These are phyloP conservation scores for Lordiphosa andalusiaca DNA, from an alignment of 2,888 invertebrate genomes.

Conservation along the genomic window DNA sequence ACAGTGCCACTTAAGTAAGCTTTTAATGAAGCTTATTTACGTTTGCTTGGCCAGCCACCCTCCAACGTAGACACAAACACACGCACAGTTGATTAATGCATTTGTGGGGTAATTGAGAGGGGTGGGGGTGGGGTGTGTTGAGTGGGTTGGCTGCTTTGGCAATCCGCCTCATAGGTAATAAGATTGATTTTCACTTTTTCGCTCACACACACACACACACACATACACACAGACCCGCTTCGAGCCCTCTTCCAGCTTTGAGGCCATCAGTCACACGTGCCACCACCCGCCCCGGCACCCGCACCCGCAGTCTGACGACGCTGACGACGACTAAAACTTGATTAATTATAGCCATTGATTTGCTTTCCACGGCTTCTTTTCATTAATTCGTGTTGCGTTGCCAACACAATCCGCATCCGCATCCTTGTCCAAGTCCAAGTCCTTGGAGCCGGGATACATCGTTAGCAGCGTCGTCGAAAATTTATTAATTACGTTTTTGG, in stretches of 20 bases:
- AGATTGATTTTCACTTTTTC: constrained; percentile 75
- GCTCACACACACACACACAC: constrained; percentile 40
- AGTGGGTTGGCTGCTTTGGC: constrained; percentile 23
- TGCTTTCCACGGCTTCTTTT: constrained; percentile 70
- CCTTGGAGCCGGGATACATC: constrained; percentile 2
- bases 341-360: constrained; percentile 74
- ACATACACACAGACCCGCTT: background rate
- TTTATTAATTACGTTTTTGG: constrained; percentile 79
- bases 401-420: constrained; percentile 20
- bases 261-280: constrained; percentile 69
- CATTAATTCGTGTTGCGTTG: constrained; percentile 62
- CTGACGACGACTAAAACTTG: constrained; percentile 57
- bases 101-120: constrained; percentile 11
- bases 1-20: constrained; percentile 58
- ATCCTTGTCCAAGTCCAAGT: background rate
- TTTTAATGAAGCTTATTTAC: constrained; percentile 75
- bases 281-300: background rate
- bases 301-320: background rate
- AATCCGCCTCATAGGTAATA: constrained; percentile 65
- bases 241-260: background rate
- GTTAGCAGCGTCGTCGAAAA: constrained; percentile 62
- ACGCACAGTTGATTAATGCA: constrained; percentile 56
- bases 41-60: constrained; percentile 36
- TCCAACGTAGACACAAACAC: constrained; percentile 11
- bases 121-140: background rate